Evolutionary conservation across 1,140 invertebrate genomes (phyloP).

Genomic region (Zaprionus camerounensis): DNA sequence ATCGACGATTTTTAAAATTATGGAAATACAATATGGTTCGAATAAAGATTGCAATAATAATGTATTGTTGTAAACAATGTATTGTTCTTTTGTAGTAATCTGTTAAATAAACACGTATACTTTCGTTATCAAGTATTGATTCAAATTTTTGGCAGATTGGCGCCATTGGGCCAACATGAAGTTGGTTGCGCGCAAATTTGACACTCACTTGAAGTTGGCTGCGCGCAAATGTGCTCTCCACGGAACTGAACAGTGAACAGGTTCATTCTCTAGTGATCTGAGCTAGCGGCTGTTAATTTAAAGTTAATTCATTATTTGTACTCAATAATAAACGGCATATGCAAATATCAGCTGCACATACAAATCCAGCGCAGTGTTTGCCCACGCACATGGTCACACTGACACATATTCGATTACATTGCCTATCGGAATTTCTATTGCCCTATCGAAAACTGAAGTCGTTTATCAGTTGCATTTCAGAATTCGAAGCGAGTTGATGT

Average conservation of each 20-base stretch:
- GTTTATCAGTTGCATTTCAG: slow-evolving; percentile 44
- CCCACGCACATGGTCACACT: slow-evolving; percentile 19
- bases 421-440: not conserved
- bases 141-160: not conserved
- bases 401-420: not conserved
- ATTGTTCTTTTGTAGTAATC: not conserved
- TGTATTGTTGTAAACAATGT: not conserved
- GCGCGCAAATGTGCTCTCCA: too few relatives aligned
- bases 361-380: not conserved
- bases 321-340: too few relatives aligned
- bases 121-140: not conserved
- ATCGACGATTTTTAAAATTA: not conserved
- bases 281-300: not conserved
- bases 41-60: not conserved
- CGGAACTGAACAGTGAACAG: not conserved
- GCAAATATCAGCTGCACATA: not conserved
- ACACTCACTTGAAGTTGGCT: not conserved
- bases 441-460: slow-evolving; percentile 10
- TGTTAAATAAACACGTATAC: not conserved
- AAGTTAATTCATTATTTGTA: not conserved
- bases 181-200: not conserved
- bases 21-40: not conserved
- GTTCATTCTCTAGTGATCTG: not conserved
- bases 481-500: slow-evolving; percentile 28
- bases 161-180: not conserved